Percentiles rank a stretch among this genome's conserved stretches.
Evolutionary conservation across 2,113 vertebrate species (phyloP).

Genomic region (Phylloscopus trochilus): DNA sequence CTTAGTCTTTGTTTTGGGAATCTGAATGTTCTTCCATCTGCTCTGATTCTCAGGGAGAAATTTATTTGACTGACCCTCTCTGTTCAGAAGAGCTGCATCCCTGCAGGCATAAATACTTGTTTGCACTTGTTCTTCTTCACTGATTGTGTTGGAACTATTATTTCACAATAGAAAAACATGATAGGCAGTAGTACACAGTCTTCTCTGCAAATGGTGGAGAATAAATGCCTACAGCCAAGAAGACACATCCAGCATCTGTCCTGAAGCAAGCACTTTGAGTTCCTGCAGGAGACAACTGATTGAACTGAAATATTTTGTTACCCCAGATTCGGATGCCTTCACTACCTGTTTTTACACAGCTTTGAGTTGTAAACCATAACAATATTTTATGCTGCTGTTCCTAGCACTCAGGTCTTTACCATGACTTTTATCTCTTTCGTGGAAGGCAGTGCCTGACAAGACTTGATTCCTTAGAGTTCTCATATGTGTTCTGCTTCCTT

Average conservation of each 20-base stretch:
- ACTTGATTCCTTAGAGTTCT: not conserved
- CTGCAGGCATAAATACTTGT: not conserved
- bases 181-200: not conserved
- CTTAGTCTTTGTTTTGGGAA: not conserved
- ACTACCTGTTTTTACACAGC: not conserved
- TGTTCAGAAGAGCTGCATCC: not conserved
- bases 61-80: not conserved
- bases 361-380: not conserved
- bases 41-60: not conserved
- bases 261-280: not conserved
- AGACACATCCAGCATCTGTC: not conserved
- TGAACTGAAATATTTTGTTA: not conserved
- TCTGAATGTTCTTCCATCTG: not conserved
- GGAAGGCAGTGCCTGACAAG: not conserved
- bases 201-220: not conserved
- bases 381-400: not conserved
- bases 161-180: not conserved
- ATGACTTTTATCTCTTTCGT: not conserved
- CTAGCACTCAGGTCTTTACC: not conserved
- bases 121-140: not conserved
- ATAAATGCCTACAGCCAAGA: not conserved
- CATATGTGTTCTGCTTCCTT: not conserved
- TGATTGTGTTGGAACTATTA: not conserved
- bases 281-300: not conserved
- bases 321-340: not conserved